phyloP scores from a whole-genome alignment of 2,113 vertebrate genomes.

The Cricetomys ansorgei region DNA sequence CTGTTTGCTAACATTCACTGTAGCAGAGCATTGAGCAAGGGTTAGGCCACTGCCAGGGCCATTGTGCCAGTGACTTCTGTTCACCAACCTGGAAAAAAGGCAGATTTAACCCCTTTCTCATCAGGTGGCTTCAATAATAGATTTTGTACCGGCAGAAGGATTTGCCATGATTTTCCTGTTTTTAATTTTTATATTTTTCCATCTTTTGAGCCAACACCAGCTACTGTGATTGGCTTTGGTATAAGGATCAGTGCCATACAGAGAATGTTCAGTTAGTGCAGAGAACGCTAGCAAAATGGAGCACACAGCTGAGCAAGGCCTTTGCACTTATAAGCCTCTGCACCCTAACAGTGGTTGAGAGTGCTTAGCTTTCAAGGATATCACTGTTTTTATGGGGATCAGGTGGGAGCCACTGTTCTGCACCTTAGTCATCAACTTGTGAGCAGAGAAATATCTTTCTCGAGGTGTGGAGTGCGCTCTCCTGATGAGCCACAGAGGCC shows the following conservation, averaged over 20 bases:
- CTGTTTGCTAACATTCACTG: neutral
- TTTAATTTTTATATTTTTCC: neutral
- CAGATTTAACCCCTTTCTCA: neutral
- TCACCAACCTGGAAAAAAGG: neutral
- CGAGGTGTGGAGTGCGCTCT: neutral
- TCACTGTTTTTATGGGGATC: neutral
- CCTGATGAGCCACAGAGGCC: neutral
- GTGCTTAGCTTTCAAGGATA: neutral
- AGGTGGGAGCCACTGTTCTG: neutral
- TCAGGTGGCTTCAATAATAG: neutral
- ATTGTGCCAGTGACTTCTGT: neutral
- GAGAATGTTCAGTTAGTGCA: neutral
- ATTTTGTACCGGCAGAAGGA: neutral
- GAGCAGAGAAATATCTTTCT: neutral
- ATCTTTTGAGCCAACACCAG: neutral
- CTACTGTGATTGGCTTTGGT: neutral
- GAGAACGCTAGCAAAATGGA: neutral
- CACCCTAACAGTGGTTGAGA: neutral
- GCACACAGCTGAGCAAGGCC: neutral
- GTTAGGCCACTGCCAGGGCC: neutral
- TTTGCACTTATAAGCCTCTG: neutral
- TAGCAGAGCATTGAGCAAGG: neutral
- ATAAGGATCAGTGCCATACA: neutral
- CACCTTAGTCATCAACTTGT: rapidly evolving
- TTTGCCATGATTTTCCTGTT: neutral